Evolutionary conservation across 2,797 vertebrate species (phyloP).

Genomic region (Oreochromis mossambicus): DNA sequence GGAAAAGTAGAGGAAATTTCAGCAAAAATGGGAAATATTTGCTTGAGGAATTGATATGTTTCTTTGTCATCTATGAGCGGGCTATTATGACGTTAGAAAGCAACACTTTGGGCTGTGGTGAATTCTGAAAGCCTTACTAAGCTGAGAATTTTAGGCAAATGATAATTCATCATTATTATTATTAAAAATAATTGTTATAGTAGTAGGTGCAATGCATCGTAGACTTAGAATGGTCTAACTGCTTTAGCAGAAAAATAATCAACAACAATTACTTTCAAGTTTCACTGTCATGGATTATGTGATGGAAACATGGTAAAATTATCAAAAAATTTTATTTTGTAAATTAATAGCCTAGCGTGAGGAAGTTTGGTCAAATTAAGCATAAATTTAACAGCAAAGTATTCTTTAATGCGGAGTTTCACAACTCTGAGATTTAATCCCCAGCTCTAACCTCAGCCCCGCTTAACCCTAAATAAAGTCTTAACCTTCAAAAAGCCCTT

Average conservation of each 20-base stretch:
- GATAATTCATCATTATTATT: not conserved
- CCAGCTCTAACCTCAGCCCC: not conserved
- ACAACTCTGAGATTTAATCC: not conserved
- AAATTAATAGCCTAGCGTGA: not conserved
- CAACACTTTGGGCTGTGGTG: not conserved
- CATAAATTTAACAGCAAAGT: not conserved
- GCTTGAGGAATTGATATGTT: not conserved
- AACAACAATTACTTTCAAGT: not conserved
- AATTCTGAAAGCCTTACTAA: not conserved
- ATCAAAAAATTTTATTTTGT: not conserved
- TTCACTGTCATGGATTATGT: not conserved
- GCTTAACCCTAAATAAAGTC: not conserved
- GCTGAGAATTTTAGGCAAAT: not conserved
- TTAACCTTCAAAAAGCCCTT: not conserved
- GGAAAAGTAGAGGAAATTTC: not conserved
- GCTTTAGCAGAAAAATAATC: not conserved
- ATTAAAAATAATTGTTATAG: not conserved
- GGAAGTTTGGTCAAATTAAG: not conserved
- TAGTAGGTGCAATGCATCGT: not conserved
- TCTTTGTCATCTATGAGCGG: rapidly evolving
- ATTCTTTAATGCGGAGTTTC: not conserved
- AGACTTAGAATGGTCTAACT: not conserved
- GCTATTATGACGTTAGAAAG: not conserved
- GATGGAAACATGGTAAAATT: not conserved
- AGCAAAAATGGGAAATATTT: not conserved